These are phyloP conservation scores for Synergus laeviventris DNA, from an alignment of 2,888 invertebrate genomes.

Conservation along the genomic window DNA sequence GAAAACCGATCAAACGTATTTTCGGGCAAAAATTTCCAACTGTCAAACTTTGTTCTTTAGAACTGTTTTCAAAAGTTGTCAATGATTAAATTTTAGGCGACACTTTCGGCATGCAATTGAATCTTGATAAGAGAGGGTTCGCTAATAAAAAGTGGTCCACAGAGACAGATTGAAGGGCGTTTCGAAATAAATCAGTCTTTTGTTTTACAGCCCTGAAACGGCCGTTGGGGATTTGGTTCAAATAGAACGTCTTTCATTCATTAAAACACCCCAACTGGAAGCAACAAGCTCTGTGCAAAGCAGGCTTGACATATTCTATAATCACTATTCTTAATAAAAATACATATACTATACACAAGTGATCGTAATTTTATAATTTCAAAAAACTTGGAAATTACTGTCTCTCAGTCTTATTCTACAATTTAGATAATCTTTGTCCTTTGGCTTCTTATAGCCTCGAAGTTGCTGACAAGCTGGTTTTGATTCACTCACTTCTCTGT, in stretches of 20 bases:
- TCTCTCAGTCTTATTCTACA: too few species aligned
- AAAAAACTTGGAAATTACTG: not conserved
- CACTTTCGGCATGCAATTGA: slow-evolving; percentile 5
- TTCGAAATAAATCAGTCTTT: slow-evolving; percentile 69
- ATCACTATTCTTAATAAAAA: not conserved
- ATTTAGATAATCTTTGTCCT: slow-evolving; percentile 11
- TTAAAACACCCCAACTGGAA: slow-evolving; percentile 63
- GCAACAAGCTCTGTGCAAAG: slow-evolving; percentile 26
- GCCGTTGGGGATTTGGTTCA: slow-evolving; percentile 68
- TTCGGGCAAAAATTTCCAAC: too few species aligned
- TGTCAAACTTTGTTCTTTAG: too few species aligned
- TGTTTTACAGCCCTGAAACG: slow-evolving; percentile 70
- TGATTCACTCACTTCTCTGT: not conserved
- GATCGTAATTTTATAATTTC: not conserved
- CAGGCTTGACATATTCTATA: not conserved
- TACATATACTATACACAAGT: not conserved
- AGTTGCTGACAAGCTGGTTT: not conserved
- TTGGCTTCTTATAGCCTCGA: slow-evolving; percentile 26
- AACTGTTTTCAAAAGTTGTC: too few species aligned
- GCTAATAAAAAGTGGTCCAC: slow-evolving; percentile 64
- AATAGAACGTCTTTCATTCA: slow-evolving; percentile 62
- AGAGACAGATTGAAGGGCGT: slow-evolving; percentile 68
- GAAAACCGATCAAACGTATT: not conserved
- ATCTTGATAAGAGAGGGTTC: slow-evolving; percentile 22
- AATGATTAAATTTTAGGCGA: not conserved